A percentile compares a stretch with the other conserved stretches of the same genome.
Evolutionary conservation across 2,797 vertebrate genomes (phyloP).

Genomic region (Crenuchus spilurus): DNA sequence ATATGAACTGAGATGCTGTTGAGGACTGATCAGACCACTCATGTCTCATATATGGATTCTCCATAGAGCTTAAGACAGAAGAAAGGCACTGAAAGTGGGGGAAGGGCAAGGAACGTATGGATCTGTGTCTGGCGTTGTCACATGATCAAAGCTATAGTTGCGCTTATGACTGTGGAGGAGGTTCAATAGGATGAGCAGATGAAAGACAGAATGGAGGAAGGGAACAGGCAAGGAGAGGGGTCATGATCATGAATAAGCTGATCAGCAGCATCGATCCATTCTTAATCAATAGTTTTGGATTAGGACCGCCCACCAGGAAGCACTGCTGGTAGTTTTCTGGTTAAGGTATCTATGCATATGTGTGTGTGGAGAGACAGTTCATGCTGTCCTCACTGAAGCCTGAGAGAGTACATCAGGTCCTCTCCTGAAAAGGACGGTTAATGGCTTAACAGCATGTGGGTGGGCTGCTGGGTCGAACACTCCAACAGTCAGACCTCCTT

Average conservation of each 20-base stretch:
- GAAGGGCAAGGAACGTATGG: background rate
- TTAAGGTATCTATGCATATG: slow-evolving; percentile 15
- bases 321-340: slow-evolving; percentile 18
- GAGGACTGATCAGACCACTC: no score
- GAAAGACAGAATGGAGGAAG: slow-evolving; percentile 32
- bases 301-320: slow-evolving; percentile 31
- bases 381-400: slow-evolving; percentile 42
- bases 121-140: slow-evolving; percentile 36
- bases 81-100: background rate
- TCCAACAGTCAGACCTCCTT: slow-evolving; percentile 24
- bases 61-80: background rate
- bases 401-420: slow-evolving; percentile 46
- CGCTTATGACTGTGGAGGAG: slow-evolving; percentile 6
- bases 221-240: slow-evolving; percentile 1
- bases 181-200: slow-evolving; percentile 43
- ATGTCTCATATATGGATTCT: background rate
- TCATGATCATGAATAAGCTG: slow-evolving; percentile 47
- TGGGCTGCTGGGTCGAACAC: slow-evolving; percentile 38
- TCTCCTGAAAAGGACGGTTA: slow-evolving; percentile 24
- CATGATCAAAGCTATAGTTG: slow-evolving; percentile 41
- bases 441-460: slow-evolving; percentile 43
- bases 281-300: slow-evolving; percentile 46
- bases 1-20: no score
- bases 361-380: slow-evolving; percentile 42
- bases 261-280: slow-evolving; percentile 50